Percentiles rank a stretch among this genome's conserved stretches.
phyloP scores from a whole-genome alignment of 2,888 invertebrate genomes.

The Caenorhabditis plicata region DNA sequence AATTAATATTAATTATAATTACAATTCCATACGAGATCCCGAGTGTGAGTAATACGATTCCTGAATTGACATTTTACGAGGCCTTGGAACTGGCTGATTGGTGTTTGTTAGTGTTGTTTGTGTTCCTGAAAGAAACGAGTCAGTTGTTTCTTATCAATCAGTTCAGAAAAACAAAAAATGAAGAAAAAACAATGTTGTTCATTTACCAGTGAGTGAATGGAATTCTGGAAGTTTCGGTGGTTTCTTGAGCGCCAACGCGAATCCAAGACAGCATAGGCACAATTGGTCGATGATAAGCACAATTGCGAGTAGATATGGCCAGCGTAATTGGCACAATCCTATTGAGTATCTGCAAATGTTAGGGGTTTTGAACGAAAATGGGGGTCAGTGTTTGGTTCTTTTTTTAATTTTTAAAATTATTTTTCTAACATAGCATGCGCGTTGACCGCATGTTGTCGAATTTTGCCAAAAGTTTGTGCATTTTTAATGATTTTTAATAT shows the following conservation, averaged over 20 bases:
- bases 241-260: conserved; percentile 66
- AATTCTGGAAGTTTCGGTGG: conserved; percentile 46
- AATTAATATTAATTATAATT: neutral
- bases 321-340: conserved; percentile 67
- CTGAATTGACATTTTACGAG: conserved; percentile 32
- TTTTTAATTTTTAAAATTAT: too few species aligned
- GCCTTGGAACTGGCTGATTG: conserved; percentile 32
- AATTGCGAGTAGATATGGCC: conserved; percentile 68
- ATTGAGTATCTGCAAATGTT: conserved; percentile 54
- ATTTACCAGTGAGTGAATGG: conserved; percentile 27
- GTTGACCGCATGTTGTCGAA: too few species aligned
- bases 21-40: conserved; percentile 30
- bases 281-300: conserved; percentile 68
- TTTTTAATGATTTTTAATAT: too few species aligned
- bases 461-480: too few species aligned
- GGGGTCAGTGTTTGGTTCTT: too few species aligned
- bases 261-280: conserved; percentile 67
- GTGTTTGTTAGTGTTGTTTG: conserved; percentile 10
- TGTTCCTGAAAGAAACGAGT: neutral
- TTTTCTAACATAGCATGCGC: too few species aligned
- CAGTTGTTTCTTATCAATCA: neutral
- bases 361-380: neutral
- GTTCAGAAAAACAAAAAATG: neutral
- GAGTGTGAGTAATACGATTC: conserved; percentile 37
- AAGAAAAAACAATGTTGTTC: neutral